These are phyloP conservation scores for Noctua janthina DNA, from an alignment of 2,888 invertebrate genomes.

Conservation along the genomic window DNA sequence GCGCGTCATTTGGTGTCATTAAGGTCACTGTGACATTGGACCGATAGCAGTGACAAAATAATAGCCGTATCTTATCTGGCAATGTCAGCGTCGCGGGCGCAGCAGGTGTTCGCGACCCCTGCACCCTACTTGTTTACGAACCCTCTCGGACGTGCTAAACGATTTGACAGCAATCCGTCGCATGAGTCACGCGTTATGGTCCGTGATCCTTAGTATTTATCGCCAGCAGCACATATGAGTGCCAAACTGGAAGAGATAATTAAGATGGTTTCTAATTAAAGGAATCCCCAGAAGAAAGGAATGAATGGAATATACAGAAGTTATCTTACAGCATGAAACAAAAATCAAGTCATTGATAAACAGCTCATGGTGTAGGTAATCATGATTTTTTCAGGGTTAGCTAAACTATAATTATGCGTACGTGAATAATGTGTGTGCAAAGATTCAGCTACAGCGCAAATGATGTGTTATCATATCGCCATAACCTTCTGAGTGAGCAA, in stretches of 20 bases:
- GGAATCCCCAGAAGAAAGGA: neutral
- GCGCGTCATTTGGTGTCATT: slow-evolving; percentile 89
- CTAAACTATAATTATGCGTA: slow-evolving; percentile 35
- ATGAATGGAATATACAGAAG: neutral
- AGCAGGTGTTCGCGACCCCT: slow-evolving; percentile 87
- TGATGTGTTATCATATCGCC: slow-evolving; percentile 86
- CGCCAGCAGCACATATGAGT: slow-evolving; percentile 14
- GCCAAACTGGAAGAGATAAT: slow-evolving; percentile 16
- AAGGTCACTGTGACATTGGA: slow-evolving; percentile 90
- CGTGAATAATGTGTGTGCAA: slow-evolving; percentile 47
- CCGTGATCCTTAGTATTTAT: slow-evolving; percentile 37
- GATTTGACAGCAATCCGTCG: slow-evolving; percentile 60
- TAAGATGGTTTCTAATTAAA: neutral
- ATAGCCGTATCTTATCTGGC: slow-evolving; percentile 89
- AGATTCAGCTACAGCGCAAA: slow-evolving; percentile 63
- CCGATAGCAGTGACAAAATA: slow-evolving; percentile 88
- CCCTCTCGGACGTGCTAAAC: slow-evolving; percentile 65
- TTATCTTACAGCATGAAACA: neutral
- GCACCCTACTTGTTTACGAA: slow-evolving; percentile 75
- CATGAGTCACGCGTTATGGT: slow-evolving; percentile 57
- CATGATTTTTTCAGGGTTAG: slow-evolving; percentile 32
- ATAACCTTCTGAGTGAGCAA: slow-evolving; percentile 87
- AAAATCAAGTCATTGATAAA: neutral
- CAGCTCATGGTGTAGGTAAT: neutral
- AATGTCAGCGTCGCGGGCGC: slow-evolving; percentile 88